A percentile compares a stretch with the other conserved stretches of the same genome.
Conservation (phyloP, 1,140 invertebrate species). For the Pristionchus pacificus region DNA sequence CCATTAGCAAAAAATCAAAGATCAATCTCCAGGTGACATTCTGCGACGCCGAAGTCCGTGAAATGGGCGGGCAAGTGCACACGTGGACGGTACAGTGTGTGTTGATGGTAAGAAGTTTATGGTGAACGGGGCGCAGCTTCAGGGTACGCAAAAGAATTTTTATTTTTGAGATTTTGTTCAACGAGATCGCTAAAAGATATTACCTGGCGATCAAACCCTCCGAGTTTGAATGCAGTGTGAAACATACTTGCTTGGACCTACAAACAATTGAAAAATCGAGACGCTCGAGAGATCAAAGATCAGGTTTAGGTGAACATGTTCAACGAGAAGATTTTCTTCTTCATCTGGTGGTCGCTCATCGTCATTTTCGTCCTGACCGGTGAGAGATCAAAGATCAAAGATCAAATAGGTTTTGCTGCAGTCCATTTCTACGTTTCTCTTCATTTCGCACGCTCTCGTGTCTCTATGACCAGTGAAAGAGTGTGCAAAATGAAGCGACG, state of each 20-base stretch:
- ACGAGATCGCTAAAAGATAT: not conserved
- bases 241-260: not conserved
- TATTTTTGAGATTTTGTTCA: not conserved
- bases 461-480: too few relatives aligned
- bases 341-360: conserved; percentile 59
- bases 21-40: conserved; percentile 51
- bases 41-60: conserved; percentile 53
- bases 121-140: not conserved
- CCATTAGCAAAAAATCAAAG: not conserved
- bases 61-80: conserved; percentile 61
- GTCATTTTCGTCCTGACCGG: too few relatives aligned
- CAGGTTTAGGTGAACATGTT: conserved; percentile 54
- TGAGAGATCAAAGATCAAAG: too few relatives aligned
- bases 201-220: not conserved
- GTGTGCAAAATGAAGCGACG: too few relatives aligned
- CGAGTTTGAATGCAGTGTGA: not conserved
- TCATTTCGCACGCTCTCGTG: too few relatives aligned
- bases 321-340: conserved; percentile 59
- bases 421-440: too few relatives aligned
- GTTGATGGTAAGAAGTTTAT: conserved; percentile 37
- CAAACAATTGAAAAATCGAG: not conserved
- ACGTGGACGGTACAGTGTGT: conserved; percentile 57
- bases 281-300: not conserved
- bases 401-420: too few relatives aligned
- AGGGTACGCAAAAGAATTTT: not conserved